Conservation (phyloP, 1,140 invertebrate genomes). For the Cyclargus thomasi region DNA sequence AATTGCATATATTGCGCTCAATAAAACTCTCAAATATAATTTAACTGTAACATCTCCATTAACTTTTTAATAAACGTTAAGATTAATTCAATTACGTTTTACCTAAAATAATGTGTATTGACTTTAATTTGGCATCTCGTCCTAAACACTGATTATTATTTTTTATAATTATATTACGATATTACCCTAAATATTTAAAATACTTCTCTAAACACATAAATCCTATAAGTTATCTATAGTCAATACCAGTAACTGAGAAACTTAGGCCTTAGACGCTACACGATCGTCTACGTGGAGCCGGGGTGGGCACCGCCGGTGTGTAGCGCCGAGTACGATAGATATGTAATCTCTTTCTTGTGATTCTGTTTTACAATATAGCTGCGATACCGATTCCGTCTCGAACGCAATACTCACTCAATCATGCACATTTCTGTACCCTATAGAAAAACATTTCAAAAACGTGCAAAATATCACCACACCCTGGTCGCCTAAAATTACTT, state of each 20-base stretch:
- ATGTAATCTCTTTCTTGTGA: conserved; percentile 66
- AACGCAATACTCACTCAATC: conserved; percentile 28
- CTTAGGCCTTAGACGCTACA: conserved; percentile 70
- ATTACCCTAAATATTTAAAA: conserved; percentile 72
- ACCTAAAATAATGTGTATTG: conserved; percentile 75
- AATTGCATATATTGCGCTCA: conserved; percentile 70
- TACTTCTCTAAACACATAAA: conserved; percentile 75
- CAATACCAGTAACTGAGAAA: conserved; percentile 64
- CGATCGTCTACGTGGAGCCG: conserved; percentile 49
- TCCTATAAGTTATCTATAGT: conserved; percentile 72
- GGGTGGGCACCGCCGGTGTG: conserved; percentile 46
- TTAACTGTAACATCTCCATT: conserved; percentile 74
- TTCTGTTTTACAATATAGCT: conserved; percentile 58
- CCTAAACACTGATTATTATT: conserved; percentile 67
- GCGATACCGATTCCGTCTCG: conserved; percentile 48
- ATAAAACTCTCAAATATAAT: conserved; percentile 75
- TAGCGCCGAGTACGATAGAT: conserved; percentile 58
- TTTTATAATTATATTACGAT: conserved; percentile 48
- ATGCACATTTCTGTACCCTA: conserved; percentile 53
- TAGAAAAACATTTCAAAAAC: conserved; percentile 73
- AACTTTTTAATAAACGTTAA: conserved; percentile 73
- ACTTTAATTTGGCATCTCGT: conserved; percentile 75
- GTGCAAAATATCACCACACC: conserved; percentile 75
- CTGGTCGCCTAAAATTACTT: conserved; percentile 73
- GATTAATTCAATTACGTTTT: conserved; percentile 72